Base-by-base conservation (phyloP, 2,797 vertebrate genomes). In the Siniperca obscura region DNA sequence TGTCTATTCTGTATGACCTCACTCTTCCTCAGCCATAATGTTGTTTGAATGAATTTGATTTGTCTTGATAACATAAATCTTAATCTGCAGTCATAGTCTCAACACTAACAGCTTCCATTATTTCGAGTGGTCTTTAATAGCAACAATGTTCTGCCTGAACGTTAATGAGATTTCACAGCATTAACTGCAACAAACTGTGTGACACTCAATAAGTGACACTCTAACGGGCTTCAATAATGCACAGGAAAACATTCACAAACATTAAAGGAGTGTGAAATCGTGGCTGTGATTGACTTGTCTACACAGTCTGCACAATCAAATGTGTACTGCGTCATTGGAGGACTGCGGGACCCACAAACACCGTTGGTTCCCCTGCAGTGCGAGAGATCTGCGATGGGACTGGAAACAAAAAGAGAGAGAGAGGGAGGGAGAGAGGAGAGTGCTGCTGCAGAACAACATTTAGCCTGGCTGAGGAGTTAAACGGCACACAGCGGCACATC, bases 361-460 rank as follows among this genome's bases (percentile, higher is more conserved):
- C 73, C 36, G 76, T 88, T 90, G 91, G 78, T 89, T 93, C 84
- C 90, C 86, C 93, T 93, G 93, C 93, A 93, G 84, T 90, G 90
- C 73, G 85, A 90, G 86, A 89, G 84, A 93, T 91, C 91, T 86
- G 93, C 44, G 65, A 91, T 90, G 87, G 85, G 85, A 89, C 83
- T 85, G 67, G 81, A 85, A 80, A 84, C 48, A 72, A 70, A 73
- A 70, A 72, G 55, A 70, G 76, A 70, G 81, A 78, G 48, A 19
- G 72, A 57, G 50, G 36, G 75, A 71, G 68, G 30, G 61, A 74
- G 74, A 70, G 74, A 86, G 84, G 82, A 61, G 64, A 83, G 82
- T 53, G 78, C 82, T 87, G 84, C 90, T 80, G 83, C 85, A 92
- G 83, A 90, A 57, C 86, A 85, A 81, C 90, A 74, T 82, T 88